Evolutionary conservation across 1,140 invertebrate species (phyloP), one percentile per base, ranked within the genome.

Genomic region (Caerostris extrusa): DNA sequence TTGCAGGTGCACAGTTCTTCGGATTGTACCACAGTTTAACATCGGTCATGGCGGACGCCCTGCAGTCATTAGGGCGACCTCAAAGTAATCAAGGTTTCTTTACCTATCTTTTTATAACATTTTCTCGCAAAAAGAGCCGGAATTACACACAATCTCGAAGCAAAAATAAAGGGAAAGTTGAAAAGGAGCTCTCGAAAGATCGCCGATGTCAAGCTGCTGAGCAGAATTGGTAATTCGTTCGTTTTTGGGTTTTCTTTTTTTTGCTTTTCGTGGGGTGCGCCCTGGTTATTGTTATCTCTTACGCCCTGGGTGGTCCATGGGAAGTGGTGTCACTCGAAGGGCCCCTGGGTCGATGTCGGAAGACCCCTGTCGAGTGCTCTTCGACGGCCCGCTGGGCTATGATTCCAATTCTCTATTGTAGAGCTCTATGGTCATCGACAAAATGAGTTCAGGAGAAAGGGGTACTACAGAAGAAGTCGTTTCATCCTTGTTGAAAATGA

Each of bases 351-450:
- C 19, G 85, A 87, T 60, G 85, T 87, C 85, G 58, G 57, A 58
- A 85, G 55, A 85, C 82, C 82, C 82, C 82, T 77, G 82, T 85
- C 19, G 82, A 85, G 82, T 85, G 82, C 19, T 85, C 82, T 85
- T 56, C n/a, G 82, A 85, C 55, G 55, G 19, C 82, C 56, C 10
- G 82, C 85, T 87, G 85, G 56, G 85, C 71, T 50, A 60, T 87
- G 85, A 87, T 50, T 58, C 58, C 85, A 87, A 87, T 87, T 87
- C 85, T 17, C 57, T 61, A 61, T 87, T 87, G 85, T 87, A 87
- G 58, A 64, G 57, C 7, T 85, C 82, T 85, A n/a, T 87, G 34
- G 57, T 53, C 58, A 60, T 87, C 34, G 58, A 58, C 34, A 87
- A 87, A 60, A 87, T 85, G 56, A 57, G 56, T 58, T 85, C 82